These are phyloP conservation scores for Cantharis flavilabris DNA, from an alignment of 2,888 invertebrate species.

Conservation along the genomic window DNA sequence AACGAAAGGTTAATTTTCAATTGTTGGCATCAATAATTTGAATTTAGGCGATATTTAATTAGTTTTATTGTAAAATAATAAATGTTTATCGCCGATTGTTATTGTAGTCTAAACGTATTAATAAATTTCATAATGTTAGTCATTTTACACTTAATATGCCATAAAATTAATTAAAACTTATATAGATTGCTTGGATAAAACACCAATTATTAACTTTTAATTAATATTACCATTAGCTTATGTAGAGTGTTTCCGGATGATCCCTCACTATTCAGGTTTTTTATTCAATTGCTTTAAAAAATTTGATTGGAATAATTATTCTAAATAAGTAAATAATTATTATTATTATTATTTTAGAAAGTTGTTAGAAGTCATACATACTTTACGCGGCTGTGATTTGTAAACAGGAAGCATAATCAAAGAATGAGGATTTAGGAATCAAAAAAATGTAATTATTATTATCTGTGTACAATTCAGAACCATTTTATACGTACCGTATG, in stretches of 20 bases:
- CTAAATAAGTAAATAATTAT: background rate
- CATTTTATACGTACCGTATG: background rate
- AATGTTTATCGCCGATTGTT: background rate
- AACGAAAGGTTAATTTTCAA: background rate
- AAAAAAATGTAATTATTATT: background rate
- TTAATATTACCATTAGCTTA: background rate
- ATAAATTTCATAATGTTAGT: background rate
- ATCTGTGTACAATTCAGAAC: background rate
- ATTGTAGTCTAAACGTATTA: background rate
- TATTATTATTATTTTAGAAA: background rate
- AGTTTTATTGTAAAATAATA: background rate
- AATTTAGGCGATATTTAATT: background rate
- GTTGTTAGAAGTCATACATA: background rate
- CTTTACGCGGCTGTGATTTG: background rate
- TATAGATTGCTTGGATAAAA: background rate
- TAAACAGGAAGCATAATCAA: background rate
- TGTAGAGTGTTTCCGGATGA: background rate
- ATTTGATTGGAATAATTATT: too few relatives aligned
- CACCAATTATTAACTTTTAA: background rate
- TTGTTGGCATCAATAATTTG: background rate
- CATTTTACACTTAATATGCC: background rate
- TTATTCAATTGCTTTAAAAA: too few relatives aligned
- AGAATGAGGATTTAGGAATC: background rate
- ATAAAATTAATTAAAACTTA: background rate
- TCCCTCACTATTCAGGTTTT: background rate